A percentile compares a stretch with the other conserved stretches of the same genome.
phyloP scores from a whole-genome alignment of 2,888 invertebrate species.

The Geotrupes spiniger region DNA sequence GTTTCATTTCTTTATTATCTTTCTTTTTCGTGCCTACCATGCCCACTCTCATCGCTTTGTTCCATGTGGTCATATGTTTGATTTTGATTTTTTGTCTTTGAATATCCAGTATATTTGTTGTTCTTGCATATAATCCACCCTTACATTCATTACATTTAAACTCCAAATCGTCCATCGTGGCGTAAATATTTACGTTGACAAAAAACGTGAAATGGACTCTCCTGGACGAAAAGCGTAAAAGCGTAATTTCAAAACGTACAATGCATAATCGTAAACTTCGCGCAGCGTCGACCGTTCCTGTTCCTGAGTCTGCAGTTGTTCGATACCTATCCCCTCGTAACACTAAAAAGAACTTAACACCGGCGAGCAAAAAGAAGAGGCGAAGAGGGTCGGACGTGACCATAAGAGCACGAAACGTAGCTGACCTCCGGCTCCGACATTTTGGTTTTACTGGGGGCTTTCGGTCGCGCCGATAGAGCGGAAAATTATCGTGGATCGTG shows the following conservation, averaged over 20 bases:
- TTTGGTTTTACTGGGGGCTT: constrained; percentile 3
- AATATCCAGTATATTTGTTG: too few species aligned
- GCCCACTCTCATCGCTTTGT: too few species aligned
- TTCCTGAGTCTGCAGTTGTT: background rate
- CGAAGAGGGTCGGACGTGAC: constrained; percentile 4
- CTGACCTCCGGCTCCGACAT: constrained; percentile 11
- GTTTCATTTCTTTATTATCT: too few species aligned
- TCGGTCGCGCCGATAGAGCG: constrained; percentile 23
- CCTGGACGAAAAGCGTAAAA: too few species aligned
- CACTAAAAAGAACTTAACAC: constrained; percentile 6
- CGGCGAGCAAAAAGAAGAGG: background rate
- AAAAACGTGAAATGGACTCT: too few species aligned
- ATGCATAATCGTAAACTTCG: constrained; percentile 20
- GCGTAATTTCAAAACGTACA: constrained; percentile 11
- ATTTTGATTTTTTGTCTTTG: too few species aligned
- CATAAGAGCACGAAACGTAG: constrained; percentile 11
- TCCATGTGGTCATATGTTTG: too few species aligned
- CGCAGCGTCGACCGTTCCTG: constrained; percentile 9
- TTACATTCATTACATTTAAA: too few species aligned
- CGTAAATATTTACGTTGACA: too few species aligned
- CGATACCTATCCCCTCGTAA: constrained; percentile 1
- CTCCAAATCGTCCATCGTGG: too few species aligned
- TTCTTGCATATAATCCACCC: too few species aligned
- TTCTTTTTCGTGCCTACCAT: too few species aligned
- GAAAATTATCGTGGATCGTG: constrained; percentile 18